Percentiles rank a stretch among this genome's conserved stretches.
phyloP scores from a whole-genome alignment of 2,113 vertebrate genomes.

The Cichladusa arquata region DNA sequence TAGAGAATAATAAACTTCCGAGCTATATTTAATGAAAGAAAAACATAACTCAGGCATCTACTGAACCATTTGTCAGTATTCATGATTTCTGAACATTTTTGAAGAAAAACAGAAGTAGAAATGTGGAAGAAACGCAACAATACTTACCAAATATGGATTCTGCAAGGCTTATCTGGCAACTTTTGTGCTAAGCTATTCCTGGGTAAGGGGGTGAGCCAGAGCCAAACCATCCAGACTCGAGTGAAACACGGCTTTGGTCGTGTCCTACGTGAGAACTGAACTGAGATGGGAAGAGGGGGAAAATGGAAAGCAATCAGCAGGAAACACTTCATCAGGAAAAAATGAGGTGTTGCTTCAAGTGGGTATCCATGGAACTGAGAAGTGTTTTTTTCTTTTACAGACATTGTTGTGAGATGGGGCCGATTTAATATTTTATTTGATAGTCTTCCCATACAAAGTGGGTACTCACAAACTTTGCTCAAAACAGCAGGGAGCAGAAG shows the following conservation, averaged over 20 bases:
- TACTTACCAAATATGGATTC: constrained; percentile 37
- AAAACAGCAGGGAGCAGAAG: not conserved
- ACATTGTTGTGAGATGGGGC: not conserved
- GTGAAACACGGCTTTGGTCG: not conserved
- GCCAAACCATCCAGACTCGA: not conserved
- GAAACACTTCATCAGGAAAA: not conserved
- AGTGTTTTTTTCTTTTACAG: not conserved
- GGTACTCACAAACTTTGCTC: not conserved
- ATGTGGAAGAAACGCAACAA: constrained; percentile 9
- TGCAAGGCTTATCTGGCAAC: not conserved
- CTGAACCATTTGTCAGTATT: not conserved
- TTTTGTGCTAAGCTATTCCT: constrained; percentile 10
- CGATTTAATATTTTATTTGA: not conserved
- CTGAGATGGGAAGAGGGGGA: not conserved
- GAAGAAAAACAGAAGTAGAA: not conserved
- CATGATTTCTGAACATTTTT: not conserved
- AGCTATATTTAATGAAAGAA: constrained; percentile 49
- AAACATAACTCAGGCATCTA: not conserved
- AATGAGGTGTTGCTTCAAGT: not conserved
- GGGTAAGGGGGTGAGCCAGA: not conserved
- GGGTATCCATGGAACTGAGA: not conserved
- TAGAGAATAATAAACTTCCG: constrained; percentile 49
- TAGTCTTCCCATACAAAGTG: not conserved
- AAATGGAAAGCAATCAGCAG: not conserved
- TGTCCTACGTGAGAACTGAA: not conserved